These are phyloP conservation scores for Apodemus speciosus DNA, from an alignment of 2,113 vertebrate genomes.

Conservation along the genomic window DNA sequence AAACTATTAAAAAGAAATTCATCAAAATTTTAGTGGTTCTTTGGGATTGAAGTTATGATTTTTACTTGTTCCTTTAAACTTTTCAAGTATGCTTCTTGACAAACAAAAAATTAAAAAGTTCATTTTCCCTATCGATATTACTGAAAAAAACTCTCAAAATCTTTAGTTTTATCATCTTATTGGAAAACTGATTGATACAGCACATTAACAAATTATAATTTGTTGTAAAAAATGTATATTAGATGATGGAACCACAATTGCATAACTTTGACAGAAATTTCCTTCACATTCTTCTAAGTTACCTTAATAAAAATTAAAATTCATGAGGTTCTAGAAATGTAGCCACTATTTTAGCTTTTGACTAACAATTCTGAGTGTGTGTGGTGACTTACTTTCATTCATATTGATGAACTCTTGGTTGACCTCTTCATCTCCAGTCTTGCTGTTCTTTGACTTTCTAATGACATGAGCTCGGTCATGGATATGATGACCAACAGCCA, in stretches of 20 bases:
- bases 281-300: not conserved
- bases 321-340: not conserved
- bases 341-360: not conserved
- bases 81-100: slow-evolving; percentile 47
- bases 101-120: slow-evolving; percentile 50
- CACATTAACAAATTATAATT: not conserved
- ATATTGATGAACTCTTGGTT: slow-evolving; percentile 96
- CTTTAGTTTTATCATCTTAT: slow-evolving; percentile 40
- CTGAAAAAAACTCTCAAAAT: slow-evolving; percentile 6
- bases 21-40: not conserved
- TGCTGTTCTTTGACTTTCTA: slow-evolving; percentile 91
- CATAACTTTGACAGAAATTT: slow-evolving; percentile 25
- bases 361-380: not conserved
- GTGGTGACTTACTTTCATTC: slow-evolving; percentile 90
- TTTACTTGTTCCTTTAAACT: slow-evolving; percentile 38
- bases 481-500: slow-evolving; percentile 95
- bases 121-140: slow-evolving; percentile 32
- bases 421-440: slow-evolving; percentile 93
- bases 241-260: not conserved
- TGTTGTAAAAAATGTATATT: not conserved
- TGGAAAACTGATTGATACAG: slow-evolving; percentile 19
- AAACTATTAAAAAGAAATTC: slow-evolving; percentile 44
- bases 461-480: slow-evolving; percentile 93
- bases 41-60: not conserved
- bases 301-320: not conserved